Percentiles rank a stretch among this genome's conserved stretches.
Conservation (phyloP, 2,888 invertebrate species). For the Drosophila anomelani region DNA sequence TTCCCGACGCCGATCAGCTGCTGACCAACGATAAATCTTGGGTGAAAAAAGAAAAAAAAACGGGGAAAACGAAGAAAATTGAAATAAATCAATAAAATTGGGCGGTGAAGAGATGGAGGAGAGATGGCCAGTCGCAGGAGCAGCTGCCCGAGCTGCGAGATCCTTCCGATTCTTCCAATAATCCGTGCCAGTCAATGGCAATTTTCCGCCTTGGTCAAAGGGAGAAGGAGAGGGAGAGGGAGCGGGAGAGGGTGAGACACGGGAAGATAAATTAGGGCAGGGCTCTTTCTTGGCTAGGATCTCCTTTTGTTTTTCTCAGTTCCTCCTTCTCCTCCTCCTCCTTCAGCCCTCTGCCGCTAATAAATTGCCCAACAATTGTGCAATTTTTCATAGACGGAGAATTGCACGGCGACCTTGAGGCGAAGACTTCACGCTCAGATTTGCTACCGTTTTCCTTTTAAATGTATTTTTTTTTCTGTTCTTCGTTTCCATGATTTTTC, state of each 20-base stretch:
- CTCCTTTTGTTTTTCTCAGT: slow-evolving; percentile 11
- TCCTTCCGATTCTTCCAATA: slow-evolving; percentile 50
- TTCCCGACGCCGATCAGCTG: slow-evolving; percentile 26
- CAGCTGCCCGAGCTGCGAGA: slow-evolving; percentile 20
- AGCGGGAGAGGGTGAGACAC: slow-evolving; percentile 16
- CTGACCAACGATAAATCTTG: slow-evolving; percentile 55
- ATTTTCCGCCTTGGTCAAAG: slow-evolving; percentile 76
- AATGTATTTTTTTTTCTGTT: neutral
- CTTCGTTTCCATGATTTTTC: slow-evolving; percentile 4
- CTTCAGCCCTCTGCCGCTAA: slow-evolving; percentile 49
- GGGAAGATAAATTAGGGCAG: slow-evolving; percentile 75
- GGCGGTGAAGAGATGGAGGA: slow-evolving; percentile 15
- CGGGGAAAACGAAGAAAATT: slow-evolving; percentile 32
- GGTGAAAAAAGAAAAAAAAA: neutral
- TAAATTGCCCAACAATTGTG: slow-evolving; percentile 81
- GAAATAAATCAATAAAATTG: slow-evolving; percentile 69
- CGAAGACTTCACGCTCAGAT: slow-evolving; percentile 40
- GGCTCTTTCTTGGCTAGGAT: slow-evolving; percentile 13
- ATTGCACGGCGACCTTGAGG: slow-evolving; percentile 26
- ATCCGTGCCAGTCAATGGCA: slow-evolving; percentile 68
- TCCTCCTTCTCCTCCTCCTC: slow-evolving; percentile 8
- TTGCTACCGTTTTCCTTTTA: slow-evolving; percentile 41
- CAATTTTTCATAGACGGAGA: slow-evolving; percentile 67
- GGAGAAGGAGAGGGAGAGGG: neutral
- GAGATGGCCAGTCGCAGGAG: slow-evolving; percentile 19